Conservation (phyloP, 2,113 vertebrate species). For the Chlamydotis undulata region DNA sequence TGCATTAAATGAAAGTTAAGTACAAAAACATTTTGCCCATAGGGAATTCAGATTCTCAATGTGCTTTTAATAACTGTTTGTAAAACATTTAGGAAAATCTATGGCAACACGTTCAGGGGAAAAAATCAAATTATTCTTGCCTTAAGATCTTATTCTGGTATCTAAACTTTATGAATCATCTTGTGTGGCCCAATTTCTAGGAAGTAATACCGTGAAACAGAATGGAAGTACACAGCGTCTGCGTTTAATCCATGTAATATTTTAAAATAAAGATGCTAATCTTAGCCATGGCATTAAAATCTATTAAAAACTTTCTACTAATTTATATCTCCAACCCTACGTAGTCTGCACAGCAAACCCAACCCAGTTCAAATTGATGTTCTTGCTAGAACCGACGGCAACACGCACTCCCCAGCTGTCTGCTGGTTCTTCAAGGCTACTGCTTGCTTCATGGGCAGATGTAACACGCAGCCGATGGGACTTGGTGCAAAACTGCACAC, state of each 20-base stretch:
- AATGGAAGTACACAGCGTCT: constrained; percentile 25
- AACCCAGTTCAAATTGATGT: background rate
- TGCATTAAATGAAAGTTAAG: constrained; percentile 79
- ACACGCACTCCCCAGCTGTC: background rate
- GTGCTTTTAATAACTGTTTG: constrained; percentile 83
- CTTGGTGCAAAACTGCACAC: background rate
- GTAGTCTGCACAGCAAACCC: background rate
- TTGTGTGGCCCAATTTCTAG: constrained; percentile 75
- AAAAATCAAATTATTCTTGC: constrained; percentile 77
- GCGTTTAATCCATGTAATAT: constrained; percentile 65
- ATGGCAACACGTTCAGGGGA: constrained; percentile 71
- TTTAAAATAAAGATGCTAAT: constrained; percentile 57
- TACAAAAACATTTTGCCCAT: constrained; percentile 78
- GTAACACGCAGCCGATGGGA: background rate
- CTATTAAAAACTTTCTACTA: background rate
- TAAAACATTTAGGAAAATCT: constrained; percentile 82
- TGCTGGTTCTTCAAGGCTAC: background rate
- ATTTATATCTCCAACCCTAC: background rate
- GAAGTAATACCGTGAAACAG: constrained; percentile 35
- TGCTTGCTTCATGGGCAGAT: background rate
- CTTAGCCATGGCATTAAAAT: constrained; percentile 29
- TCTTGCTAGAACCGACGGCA: background rate
- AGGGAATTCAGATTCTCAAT: constrained; percentile 79
- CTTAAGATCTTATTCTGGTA: constrained; percentile 77
- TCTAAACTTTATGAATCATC: constrained; percentile 76